Base-by-base conservation (phyloP, 2,113 vertebrate genomes). In the Aphelocoma coerulescens region DNA sequence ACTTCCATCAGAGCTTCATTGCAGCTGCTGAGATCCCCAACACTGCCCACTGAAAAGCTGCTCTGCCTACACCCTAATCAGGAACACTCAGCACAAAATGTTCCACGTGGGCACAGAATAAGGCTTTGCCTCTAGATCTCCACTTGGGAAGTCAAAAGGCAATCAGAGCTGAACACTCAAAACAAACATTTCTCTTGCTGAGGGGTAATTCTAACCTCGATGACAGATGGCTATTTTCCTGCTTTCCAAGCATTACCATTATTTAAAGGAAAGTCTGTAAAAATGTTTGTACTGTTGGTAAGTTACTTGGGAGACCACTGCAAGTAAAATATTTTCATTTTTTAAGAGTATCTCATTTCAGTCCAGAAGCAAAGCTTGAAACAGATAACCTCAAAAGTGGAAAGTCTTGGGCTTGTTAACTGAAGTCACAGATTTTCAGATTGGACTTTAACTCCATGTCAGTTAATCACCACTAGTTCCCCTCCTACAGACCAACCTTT, bases 311-410 rank as follows among this genome's bases (percentile, higher is more conserved):
- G 59, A 95, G 43, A 85, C n/a, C 52, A 72, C 24, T 0, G 0
- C 37, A 85, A 90, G 32, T 41, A 49, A 96, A 92, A 78, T 74
- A 85, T 74, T 90, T 91, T 85, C 33, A n/a, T 78, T 91, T 33
- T 54, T 21, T 11, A 27, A 37, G 57, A 43, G 20, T 12, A 55
- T 62, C 32, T 13, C 11, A 78, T 66, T 90, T 82, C 61, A 82
- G 52, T 63, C 68, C 95, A 91, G 65, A 87, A 81, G 51, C 33
- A 82, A 85, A 89, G 16, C 73, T 59, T 89, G 73, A 87, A 95
- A 85, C 43, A 96, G 89, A 80, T 59, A 94, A 93, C 39, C 68
- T 87, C 77, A 67, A 22, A 91, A 82, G 57, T n/a, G 28, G 44
- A 72, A 93, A 95, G 26, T 44, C 39, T 63, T 52, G 57, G 19